These are phyloP conservation scores for Lophochroa leadbeateri DNA, from an alignment of 2,113 vertebrate genomes.

Conservation along the genomic window DNA sequence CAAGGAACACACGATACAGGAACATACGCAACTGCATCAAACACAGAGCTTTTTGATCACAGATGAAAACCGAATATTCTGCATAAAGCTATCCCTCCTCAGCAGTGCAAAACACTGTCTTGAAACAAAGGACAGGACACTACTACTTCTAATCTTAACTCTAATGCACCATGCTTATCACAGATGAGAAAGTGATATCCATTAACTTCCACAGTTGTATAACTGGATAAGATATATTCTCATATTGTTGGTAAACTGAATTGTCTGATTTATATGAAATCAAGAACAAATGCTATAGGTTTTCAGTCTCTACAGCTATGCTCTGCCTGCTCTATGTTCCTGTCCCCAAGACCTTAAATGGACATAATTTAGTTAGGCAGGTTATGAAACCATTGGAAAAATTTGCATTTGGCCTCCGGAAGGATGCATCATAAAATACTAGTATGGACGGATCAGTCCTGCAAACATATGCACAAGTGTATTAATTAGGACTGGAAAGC, in stretches of 20 bases:
- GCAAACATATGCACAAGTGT: background rate
- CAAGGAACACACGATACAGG: background rate
- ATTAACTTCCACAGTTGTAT: background rate
- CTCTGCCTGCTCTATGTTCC: background rate
- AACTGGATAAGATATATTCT: accelerated
- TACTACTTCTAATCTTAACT: accelerated
- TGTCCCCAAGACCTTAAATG: background rate
- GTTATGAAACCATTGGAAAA: background rate
- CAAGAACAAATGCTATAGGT: accelerated
- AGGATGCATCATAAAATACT: accelerated
- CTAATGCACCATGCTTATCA: accelerated
- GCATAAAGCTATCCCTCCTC: background rate
- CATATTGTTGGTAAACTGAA: background rate
- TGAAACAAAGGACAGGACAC: background rate
- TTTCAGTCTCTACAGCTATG: too few species aligned
- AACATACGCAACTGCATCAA: background rate
- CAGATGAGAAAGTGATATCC: background rate
- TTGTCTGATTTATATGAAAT: background rate
- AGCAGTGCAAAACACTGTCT: background rate
- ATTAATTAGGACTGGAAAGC: background rate
- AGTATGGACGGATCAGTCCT: accelerated
- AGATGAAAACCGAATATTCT: background rate
- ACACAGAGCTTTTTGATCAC: accelerated
- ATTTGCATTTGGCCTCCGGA: background rate
- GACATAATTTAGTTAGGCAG: background rate